Percentiles rank a stretch among this genome's conserved stretches.
phyloP scores from a whole-genome alignment of 2,113 vertebrate species.

The Indicator indicator region DNA sequence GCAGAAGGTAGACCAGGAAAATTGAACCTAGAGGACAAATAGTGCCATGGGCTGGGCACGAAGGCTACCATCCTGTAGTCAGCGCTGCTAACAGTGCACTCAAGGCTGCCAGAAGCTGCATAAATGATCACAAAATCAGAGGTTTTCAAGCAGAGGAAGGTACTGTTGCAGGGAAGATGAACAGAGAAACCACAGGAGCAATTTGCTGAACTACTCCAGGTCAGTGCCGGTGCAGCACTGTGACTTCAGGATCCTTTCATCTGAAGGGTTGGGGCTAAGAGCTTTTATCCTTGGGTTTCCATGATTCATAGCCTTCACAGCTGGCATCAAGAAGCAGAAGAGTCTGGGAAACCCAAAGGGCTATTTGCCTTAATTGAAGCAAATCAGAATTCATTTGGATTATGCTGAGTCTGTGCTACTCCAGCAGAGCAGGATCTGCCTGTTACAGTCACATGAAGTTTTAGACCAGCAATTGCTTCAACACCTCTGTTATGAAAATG shows the following conservation, averaged over 20 bases:
- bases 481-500: background rate
- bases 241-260: background rate
- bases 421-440: background rate
- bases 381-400: background rate
- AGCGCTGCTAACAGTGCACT: background rate
- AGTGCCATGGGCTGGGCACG: background rate
- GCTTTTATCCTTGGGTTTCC: background rate
- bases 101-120: background rate
- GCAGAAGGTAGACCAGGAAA: background rate
- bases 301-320: background rate
- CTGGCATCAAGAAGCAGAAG: background rate
- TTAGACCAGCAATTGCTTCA: background rate
- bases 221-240: background rate
- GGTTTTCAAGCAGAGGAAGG: background rate
- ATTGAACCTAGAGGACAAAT: background rate
- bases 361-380: background rate
- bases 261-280: background rate
- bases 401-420: background rate
- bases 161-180: background rate
- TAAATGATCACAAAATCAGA: background rate
- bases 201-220: background rate
- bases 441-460: background rate
- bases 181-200: background rate
- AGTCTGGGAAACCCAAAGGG: background rate
- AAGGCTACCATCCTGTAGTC: background rate